Evolutionary conservation across 2,888 invertebrate genomes (phyloP).

Genomic region (Eupithecia insigniata): DNA sequence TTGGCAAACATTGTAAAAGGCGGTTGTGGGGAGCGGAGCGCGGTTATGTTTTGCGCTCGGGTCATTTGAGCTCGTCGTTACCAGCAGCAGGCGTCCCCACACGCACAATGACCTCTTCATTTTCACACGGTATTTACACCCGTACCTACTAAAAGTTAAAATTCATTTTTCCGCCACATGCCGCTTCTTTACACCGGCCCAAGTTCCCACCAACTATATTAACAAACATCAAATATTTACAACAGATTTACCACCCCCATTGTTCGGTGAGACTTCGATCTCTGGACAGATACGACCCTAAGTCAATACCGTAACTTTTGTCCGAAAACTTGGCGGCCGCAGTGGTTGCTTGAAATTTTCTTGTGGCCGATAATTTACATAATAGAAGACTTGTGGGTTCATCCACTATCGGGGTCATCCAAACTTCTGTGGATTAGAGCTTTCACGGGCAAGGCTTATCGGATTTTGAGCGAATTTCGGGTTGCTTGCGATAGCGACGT

Average conservation of each 20-base stretch:
- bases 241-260: slow-evolving; percentile 51
- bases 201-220: slow-evolving; percentile 33
- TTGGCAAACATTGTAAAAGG: slow-evolving; percentile 51
- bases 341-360: slow-evolving; percentile 77
- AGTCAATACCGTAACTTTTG: slow-evolving; percentile 78
- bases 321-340: slow-evolving; percentile 75
- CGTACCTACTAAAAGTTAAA: slow-evolving; percentile 52
- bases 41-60: slow-evolving; percentile 65
- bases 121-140: slow-evolving; percentile 64
- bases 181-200: slow-evolving; percentile 30
- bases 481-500: slow-evolving; percentile 79
- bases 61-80: slow-evolving; percentile 71
- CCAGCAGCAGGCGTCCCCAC: slow-evolving; percentile 63
- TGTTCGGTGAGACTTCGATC: slow-evolving; percentile 60
- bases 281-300: slow-evolving; percentile 66
- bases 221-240: slow-evolving; percentile 54
- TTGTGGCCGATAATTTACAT: slow-evolving; percentile 82
- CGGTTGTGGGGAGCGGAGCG: slow-evolving; percentile 45
- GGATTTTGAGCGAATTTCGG: slow-evolving; percentile 81
- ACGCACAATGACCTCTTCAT: slow-evolving; percentile 68
- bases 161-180: slow-evolving; percentile 45
- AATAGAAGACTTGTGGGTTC: slow-evolving; percentile 81
- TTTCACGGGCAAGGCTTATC: slow-evolving; percentile 80
- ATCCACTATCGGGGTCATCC: slow-evolving; percentile 81
- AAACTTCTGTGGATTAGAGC: slow-evolving; percentile 81